Percentiles rank a stretch among this genome's conserved stretches.
These are phyloP conservation scores for Herminia tarsipennalis DNA, from an alignment of 2,888 invertebrate species.

Conservation along the genomic window DNA sequence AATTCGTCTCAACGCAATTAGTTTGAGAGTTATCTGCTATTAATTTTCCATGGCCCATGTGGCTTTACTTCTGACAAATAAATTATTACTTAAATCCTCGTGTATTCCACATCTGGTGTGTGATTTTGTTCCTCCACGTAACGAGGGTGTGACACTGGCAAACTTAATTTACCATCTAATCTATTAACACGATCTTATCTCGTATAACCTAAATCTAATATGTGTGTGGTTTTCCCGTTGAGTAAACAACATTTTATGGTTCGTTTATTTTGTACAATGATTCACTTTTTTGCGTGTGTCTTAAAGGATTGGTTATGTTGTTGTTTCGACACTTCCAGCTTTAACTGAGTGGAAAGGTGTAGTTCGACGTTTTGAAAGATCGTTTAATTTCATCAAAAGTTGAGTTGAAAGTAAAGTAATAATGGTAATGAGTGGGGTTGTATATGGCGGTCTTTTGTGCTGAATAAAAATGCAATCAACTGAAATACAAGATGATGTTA, in stretches of 20 bases:
- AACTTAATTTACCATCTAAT: conserved; percentile 67
- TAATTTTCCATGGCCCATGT: conserved; percentile 53
- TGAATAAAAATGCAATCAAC: too few relatives aligned
- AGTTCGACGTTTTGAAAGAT: too few relatives aligned
- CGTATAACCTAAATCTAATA: conserved; percentile 45
- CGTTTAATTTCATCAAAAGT: too few relatives aligned
- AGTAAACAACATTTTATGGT: conserved; percentile 6
- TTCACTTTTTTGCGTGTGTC: neutral
- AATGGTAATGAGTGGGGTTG: too few relatives aligned
- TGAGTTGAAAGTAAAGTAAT: too few relatives aligned
- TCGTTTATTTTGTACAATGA: neutral
- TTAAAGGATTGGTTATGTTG: neutral
- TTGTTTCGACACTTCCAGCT: neutral
- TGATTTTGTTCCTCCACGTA: conserved; percentile 48
- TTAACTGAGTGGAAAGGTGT: too few relatives aligned
- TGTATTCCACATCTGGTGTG: conserved; percentile 51
- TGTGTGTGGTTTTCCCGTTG: conserved; percentile 29
- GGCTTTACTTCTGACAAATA: conserved; percentile 54
- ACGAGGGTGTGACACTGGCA: conserved; percentile 68
- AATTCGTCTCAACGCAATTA: conserved; percentile 37
- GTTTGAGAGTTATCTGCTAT: conserved; percentile 53
- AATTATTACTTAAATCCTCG: conserved; percentile 57
- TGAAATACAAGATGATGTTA: too few relatives aligned
- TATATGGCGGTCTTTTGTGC: too few relatives aligned
- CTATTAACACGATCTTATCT: conserved; percentile 64